Base-by-base conservation (phyloP, 2,888 invertebrate genomes). In the Polymixis flavicincta region DNA sequence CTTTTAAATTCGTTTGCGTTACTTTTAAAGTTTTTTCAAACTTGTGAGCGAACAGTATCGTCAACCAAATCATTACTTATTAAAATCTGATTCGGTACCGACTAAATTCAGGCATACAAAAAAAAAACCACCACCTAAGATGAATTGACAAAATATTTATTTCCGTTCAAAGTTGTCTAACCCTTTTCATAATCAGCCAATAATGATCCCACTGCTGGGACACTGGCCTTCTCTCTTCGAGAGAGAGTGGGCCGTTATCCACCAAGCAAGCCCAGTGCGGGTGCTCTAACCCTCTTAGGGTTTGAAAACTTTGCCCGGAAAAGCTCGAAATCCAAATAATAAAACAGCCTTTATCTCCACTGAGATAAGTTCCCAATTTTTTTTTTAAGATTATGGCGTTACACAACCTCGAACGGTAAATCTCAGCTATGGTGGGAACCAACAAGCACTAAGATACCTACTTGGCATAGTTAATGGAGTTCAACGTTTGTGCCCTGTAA, bases 401-500 rank as follows among this genome's bases (percentile, higher is more conserved):
- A 28, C 8, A 52, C n/a, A 42, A 32, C 3, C 54, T 66, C 25
- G 5, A 37, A 22, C 45, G 4, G 22, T 25, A 42, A n/a, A 66
- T 25, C 48, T 54, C 25, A 9, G n/a, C 14, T 52, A 7, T 63
- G 28, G n/a, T 45, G 11, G 8, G 11, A 22, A 55, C 25, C 32
- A 59, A 55, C 42, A 65, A 60, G 25, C 48, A 28, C 68, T 80
- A 80, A 50, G 54, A 74, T 68, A 55, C 32, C 32, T 74, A 52
- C 54, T 80, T 55, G 50, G 64, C 74, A 69, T 80, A 69, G 42
- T 65, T 65, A 59, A 74, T 80, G 74, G 74, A 80, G 68, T 69
- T 79, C 48, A 64, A 61, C 67, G 72, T 82, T 77, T 81, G 71
- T 54, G 63, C 48, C 54, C 72, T 48, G 55, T 76, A 72, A 82